Conservation (phyloP, 2,797 vertebrate species). For the Emydoidea blandingii region DNA sequence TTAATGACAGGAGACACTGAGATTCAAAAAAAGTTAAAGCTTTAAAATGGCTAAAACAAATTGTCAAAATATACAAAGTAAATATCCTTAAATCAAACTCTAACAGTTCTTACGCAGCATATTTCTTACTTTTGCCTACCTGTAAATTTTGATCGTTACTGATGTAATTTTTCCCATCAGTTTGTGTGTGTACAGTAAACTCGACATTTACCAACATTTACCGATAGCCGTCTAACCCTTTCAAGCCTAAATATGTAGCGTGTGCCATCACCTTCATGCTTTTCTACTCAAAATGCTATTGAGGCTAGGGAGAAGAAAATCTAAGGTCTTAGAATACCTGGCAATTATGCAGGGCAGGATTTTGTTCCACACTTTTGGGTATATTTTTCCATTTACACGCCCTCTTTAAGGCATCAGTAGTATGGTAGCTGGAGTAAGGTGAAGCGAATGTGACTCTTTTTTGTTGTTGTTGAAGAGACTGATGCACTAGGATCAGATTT, state of each 20-base stretch:
- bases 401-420: constrained; percentile 68
- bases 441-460: constrained; percentile 39
- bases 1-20: not conserved
- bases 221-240: not conserved
- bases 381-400: constrained; percentile 72
- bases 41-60: not conserved
- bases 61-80: not conserved
- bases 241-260: constrained; percentile 44
- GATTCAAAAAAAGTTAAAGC: not conserved
- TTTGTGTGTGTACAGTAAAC: not conserved
- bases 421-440: constrained; percentile 13
- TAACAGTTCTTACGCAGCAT: not conserved
- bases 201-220: not conserved
- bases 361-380: constrained; percentile 48
- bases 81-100: not conserved
- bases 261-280: constrained; percentile 66
- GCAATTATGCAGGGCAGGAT: constrained; percentile 65
- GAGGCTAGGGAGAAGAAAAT: constrained; percentile 62
- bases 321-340: constrained; percentile 50
- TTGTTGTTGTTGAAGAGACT: not conserved
- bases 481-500: constrained; percentile 36
- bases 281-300: constrained; percentile 47
- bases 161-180: not conserved
- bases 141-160: not conserved
- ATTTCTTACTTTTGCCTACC: not conserved